Conservation (phyloP, 2,888 invertebrate genomes). For the Lasioglossum figueresi region DNA sequence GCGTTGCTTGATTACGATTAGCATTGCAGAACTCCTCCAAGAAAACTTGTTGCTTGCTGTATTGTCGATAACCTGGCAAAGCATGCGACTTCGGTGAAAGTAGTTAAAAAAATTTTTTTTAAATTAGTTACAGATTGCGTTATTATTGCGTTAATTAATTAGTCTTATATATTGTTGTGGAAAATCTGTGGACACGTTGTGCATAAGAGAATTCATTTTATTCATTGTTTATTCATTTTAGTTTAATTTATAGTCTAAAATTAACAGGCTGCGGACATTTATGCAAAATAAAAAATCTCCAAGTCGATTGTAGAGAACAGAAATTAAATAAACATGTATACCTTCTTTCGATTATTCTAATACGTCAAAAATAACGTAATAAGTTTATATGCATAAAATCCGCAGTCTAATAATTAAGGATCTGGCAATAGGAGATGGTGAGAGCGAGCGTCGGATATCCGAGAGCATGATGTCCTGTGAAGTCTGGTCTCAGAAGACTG, state of each 20-base stretch:
- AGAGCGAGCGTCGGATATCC: not conserved
- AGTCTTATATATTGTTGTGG: too few relatives aligned
- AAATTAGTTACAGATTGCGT: not conserved
- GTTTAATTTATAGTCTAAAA: too few relatives aligned
- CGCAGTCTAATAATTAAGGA: not conserved
- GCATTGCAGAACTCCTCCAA: not conserved
- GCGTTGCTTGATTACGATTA: not conserved
- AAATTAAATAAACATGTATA: too few relatives aligned
- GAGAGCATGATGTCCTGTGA: not conserved
- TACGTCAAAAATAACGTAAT: not conserved
- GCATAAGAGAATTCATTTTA: not conserved
- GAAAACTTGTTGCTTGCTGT: not conserved
- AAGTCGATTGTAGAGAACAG: too few relatives aligned
- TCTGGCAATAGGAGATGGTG: not conserved
- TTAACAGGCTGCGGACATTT: too few relatives aligned
- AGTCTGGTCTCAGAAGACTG: slow-evolving; percentile 9
- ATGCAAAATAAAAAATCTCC: too few relatives aligned
- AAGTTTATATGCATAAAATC: not conserved
- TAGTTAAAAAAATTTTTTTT: not conserved
- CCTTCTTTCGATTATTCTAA: not conserved
- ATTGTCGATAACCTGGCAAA: not conserved
- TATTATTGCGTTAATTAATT: not conserved
- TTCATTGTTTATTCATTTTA: too few relatives aligned
- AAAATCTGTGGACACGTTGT: not conserved
- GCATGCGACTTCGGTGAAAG: not conserved